Base-by-base conservation (phyloP, 1,140 invertebrate genomes). In the Archivesica marissinica region DNA sequence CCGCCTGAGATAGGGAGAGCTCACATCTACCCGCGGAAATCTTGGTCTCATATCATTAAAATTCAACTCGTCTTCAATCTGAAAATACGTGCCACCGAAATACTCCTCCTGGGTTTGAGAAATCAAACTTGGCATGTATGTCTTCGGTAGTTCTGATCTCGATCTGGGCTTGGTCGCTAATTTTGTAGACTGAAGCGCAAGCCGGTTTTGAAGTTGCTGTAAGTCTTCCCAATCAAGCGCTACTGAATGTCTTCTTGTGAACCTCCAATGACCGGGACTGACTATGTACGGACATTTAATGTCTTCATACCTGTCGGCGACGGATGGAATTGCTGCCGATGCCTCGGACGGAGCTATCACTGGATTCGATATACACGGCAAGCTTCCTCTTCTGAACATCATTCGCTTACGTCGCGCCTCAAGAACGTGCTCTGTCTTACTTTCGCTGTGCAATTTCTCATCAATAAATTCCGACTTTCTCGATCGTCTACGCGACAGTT, bases 71-170 rank as follows among this genome's bases (percentile, higher is more conserved):
- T 79, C 61, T 64, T 68, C 39, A 68, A 79, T 28, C 15, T 44
- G 39, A 25, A 79, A 79, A 50, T 79, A 66, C 30, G 77, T 79
- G 17, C 77, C 77, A 23, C 77, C 56, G 25, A 79, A 79, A 20
- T 79, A 79, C n/a, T 79, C 77, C 66, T 66, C 77, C 50, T 79
- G 77, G 0, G 54, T 25, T 30, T 79, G 77, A 33, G 77, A 79
- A 20, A 79, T 79, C 11, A 79, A 39, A 33, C 38, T 52, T 33
- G 39, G 68, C 17, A 20, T 70, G 15, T 17, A 41, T 1, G 15
- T 25, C 11, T 70, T 72, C 2, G 39, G 39, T 7, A 64, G 30
- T 30, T 79, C 61, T 23, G 61, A 25, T 20, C 50, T 74, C 17
- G 80, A 1, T 75, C 41, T 75, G 20, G 41, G 54, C 50, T 39